Conservation (phyloP, 2,113 vertebrate genomes). For the Ammodytes marinus region DNA sequence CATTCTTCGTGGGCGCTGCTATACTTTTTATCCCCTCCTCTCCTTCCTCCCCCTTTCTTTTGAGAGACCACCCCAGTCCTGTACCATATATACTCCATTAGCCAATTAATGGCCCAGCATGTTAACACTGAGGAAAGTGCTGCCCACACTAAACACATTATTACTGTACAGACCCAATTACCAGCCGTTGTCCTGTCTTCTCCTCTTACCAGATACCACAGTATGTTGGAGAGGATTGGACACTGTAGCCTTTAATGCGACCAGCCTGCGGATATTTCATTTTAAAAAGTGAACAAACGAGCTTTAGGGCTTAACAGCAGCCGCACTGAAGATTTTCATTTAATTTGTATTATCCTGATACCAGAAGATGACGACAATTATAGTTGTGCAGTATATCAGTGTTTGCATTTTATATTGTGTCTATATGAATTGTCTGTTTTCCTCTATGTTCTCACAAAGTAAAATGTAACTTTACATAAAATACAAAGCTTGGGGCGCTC, state of each 20-base stretch:
- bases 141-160: constrained; percentile 78
- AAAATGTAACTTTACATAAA: constrained; percentile 25
- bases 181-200: constrained; percentile 53
- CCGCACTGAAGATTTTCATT: background rate
- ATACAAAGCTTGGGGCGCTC: background rate
- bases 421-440: background rate
- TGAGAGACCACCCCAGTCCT: constrained; percentile 50
- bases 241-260: constrained; percentile 40
- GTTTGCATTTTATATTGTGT: background rate
- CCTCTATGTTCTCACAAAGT: background rate
- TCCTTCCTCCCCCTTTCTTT: constrained; percentile 16
- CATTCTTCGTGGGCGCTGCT: constrained; percentile 30
- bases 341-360: constrained; percentile 26
- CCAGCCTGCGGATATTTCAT: constrained; percentile 17
- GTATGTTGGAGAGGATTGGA: constrained; percentile 24
- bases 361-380: constrained; percentile 30
- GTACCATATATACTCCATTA: constrained; percentile 78
- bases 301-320: background rate
- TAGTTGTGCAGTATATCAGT: background rate
- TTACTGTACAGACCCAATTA: constrained; percentile 78
- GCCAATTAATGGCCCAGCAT: constrained; percentile 80
- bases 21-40: constrained; percentile 14
- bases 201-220: constrained; percentile 39
- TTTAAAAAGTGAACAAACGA: constrained; percentile 16
- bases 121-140: constrained; percentile 74